Base-by-base conservation (phyloP, 2,797 vertebrate species). In the Manis crassicaudata region DNA sequence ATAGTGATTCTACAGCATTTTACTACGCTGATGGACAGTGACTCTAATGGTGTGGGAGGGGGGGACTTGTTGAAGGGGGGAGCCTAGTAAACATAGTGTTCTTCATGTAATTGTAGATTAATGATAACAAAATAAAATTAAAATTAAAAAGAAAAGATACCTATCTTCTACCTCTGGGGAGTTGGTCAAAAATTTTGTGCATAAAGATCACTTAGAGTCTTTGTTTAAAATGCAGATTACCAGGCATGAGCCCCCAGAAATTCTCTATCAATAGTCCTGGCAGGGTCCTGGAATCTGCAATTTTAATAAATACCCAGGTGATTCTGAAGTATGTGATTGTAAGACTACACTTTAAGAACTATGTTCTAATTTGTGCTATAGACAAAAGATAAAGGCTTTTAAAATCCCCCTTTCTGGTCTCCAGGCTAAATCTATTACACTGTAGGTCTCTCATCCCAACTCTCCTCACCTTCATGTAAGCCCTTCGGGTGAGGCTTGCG, bases 191-290 rank as follows among this genome's bases (percentile, higher is more conserved):
- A 88, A 35, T 76, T 54, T 43, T 62, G 32, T 94, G 37, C 62
- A n/a, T 91, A 63, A 79, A 93, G 90, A 81, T 93, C 54, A 75
- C 50, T 89, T 67, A 6, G 27, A 54, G 1, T 80, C 56, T 58
- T 94, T 79, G 7, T 73, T 88, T 70, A 88, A 92, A 92, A 80
- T 88, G 65, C 40, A 89, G 40, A 75, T 60, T 75, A 46, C 10
- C 75, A 75, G n/a, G 63, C 10, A 32, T 67, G 35, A 9, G 46
- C 8, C 37, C 87, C 35, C 16, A 67, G 46, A 77, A 88, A 84
- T 67, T 81, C 32, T 50, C 1, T 63, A 37, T 85, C 46, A 23
- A 29, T 79, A 92, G 67, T 85, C n/a, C 60, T 32, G 1, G 17
- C 37, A 40, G 50, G 21, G 70, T 77, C 40, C 58, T 75, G 20